Evolutionary conservation across 2,888 invertebrate genomes (phyloP).

Genomic region (Drosophila hamatofila): DNA sequence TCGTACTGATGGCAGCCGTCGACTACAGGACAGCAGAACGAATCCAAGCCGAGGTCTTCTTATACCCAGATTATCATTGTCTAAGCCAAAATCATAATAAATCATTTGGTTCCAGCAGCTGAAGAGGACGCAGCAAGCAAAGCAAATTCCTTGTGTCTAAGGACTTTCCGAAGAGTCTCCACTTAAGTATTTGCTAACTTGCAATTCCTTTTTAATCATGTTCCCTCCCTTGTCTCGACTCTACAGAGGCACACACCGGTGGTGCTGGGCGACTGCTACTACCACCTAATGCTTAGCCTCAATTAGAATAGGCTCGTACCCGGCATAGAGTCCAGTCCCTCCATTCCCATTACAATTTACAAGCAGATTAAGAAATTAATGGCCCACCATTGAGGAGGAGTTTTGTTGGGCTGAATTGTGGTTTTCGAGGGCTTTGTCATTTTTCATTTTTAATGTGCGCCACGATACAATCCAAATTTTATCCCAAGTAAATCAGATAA

Average conservation of each 20-base stretch:
- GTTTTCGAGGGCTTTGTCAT: slow-evolving; percentile 35
- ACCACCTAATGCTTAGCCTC: slow-evolving; percentile 29
- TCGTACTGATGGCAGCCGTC: slow-evolving; percentile 18
- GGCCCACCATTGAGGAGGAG: slow-evolving; percentile 2
- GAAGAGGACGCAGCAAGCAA: neutral
- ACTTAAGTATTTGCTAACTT: slow-evolving; percentile 20
- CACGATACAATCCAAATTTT: slow-evolving; percentile 8
- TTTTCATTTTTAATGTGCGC: slow-evolving; percentile 45
- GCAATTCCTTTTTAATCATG: neutral
- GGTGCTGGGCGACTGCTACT: slow-evolving; percentile 33
- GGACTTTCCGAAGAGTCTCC: neutral
- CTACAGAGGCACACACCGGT: slow-evolving; percentile 11
- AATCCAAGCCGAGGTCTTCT: slow-evolving; percentile 40
- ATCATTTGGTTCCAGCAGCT: slow-evolving; percentile 49
- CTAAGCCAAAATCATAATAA: slow-evolving; percentile 58
- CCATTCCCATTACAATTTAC: slow-evolving; percentile 13
- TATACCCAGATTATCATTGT: slow-evolving; percentile 58
- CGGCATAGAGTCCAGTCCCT: neutral
- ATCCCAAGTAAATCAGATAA: slow-evolving; percentile 18
- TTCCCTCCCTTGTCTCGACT: neutral
- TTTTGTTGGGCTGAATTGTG: slow-evolving; percentile 33
- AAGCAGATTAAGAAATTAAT: slow-evolving; percentile 51
- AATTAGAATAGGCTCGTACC: slow-evolving; percentile 20
- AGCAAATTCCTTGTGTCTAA: neutral
- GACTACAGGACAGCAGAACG: slow-evolving; percentile 25